Conservation (phyloP, 2,797 vertebrate species). For the Girardinus metallicus region DNA sequence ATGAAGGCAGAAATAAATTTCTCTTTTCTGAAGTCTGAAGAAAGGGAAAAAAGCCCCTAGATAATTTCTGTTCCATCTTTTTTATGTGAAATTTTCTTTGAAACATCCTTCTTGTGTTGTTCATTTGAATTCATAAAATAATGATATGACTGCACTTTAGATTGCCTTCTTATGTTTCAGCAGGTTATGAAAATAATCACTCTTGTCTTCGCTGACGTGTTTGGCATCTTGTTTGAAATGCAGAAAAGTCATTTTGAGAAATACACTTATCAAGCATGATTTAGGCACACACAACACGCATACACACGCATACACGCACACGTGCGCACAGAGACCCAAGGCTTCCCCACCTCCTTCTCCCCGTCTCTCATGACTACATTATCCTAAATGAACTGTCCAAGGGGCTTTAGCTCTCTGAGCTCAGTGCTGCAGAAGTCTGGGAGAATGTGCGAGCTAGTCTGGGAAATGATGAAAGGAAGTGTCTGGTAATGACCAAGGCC, state of each 20-base stretch:
- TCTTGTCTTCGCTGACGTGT: constrained; percentile 75
- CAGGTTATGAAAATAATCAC: constrained; percentile 82
- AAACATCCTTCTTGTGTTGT: constrained; percentile 79
- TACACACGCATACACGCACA: constrained; percentile 7
- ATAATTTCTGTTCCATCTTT: constrained; percentile 79
- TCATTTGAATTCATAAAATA: constrained; percentile 79
- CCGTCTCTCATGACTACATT: constrained; percentile 72
- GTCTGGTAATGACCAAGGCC: constrained; percentile 71
- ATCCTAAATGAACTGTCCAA: constrained; percentile 79
- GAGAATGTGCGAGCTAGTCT: constrained; percentile 61
- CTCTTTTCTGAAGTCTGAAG: constrained; percentile 85
- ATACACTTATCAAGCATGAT: constrained; percentile 76
- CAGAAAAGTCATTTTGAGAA: constrained; percentile 67
- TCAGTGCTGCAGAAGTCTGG: constrained; percentile 59
- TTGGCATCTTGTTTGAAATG: constrained; percentile 73
- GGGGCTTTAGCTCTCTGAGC: constrained; percentile 67
- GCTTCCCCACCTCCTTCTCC: constrained; percentile 32
- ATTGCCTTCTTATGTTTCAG: constrained; percentile 76
- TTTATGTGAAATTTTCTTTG: constrained; percentile 78
- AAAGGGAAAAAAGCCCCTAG: constrained; percentile 73
- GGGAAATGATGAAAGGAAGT: constrained; percentile 75
- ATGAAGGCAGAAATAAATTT: constrained; percentile 90
- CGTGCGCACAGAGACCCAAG: constrained; percentile 15
- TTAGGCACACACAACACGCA: constrained; percentile 42
- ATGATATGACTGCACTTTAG: constrained; percentile 71